Conservation (phyloP, 30 jellyfish, hydroid and myxozoan species). For the Phacellophora camtschatica region DNA sequence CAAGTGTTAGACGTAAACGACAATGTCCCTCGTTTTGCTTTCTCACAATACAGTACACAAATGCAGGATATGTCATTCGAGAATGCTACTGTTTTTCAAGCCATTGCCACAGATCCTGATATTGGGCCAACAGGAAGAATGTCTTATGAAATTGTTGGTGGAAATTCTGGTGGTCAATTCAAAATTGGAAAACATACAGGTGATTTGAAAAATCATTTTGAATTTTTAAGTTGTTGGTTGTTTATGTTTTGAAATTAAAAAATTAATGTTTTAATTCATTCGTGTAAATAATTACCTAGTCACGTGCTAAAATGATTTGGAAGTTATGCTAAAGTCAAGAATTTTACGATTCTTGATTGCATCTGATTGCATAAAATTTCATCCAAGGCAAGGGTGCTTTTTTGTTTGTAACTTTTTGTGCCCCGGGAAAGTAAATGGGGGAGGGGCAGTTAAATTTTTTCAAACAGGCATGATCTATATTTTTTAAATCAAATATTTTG, state of each 20-base stretch:
- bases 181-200: slow-evolving; percentile 73
- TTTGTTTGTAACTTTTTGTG: too few relatives aligned
- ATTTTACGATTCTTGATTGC: too few relatives aligned
- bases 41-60: slow-evolving; percentile 18
- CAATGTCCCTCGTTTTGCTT: slow-evolving; percentile 60
- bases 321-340: too few relatives aligned
- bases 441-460: too few relatives aligned
- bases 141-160: slow-evolving; percentile 63
- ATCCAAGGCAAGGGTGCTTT: too few relatives aligned
- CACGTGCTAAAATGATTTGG: too few relatives aligned
- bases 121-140: slow-evolving; percentile 80
- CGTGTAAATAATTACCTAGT: too few relatives aligned
- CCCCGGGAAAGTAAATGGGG: too few relatives aligned
- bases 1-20: slow-evolving; percentile 70
- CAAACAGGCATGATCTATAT: too few relatives aligned
- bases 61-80: slow-evolving; percentile 60
- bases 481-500: too few relatives aligned
- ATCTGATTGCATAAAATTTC: too few relatives aligned
- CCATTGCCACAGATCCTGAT: slow-evolving; percentile 86
- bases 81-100: slow-evolving; percentile 62
- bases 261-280: too few relatives aligned
- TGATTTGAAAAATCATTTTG: background rate
- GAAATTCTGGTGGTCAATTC: slow-evolving; percentile 56
- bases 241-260: background rate
- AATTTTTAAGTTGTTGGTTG: background rate